phyloP scores from a whole-genome alignment of 2,888 invertebrate species.

The Cremastinae sp. region DNA sequence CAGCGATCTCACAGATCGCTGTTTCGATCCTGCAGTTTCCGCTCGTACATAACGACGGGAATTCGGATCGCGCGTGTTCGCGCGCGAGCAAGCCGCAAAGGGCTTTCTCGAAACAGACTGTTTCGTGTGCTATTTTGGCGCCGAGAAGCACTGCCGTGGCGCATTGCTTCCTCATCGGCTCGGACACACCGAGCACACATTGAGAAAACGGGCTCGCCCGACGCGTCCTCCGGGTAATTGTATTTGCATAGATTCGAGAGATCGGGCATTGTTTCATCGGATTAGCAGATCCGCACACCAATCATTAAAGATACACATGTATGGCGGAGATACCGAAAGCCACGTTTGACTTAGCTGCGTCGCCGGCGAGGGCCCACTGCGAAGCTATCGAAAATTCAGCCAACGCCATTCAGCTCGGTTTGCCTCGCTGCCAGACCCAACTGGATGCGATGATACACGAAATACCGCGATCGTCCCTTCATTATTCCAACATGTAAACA shows the following conservation, averaged over 20 bases:
- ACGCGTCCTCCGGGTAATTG: slow-evolving; percentile 71
- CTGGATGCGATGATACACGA: too few species aligned
- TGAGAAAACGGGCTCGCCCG: slow-evolving; percentile 25
- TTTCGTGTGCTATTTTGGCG: slow-evolving; percentile 1
- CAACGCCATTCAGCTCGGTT: too few species aligned
- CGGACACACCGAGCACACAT: slow-evolving; percentile 31
- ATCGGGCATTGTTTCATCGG: slow-evolving; percentile 72
- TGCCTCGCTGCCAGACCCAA: too few species aligned
- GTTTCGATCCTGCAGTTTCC: slow-evolving; percentile 33
- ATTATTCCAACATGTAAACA: too few species aligned
- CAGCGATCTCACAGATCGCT: slow-evolving; percentile 59
- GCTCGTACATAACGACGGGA: slow-evolving; percentile 28
- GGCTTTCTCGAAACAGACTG: slow-evolving; percentile 36
- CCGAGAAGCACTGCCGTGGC: slow-evolving; percentile 8
- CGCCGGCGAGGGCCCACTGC: slow-evolving; percentile 19
- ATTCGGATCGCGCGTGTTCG: too few species aligned
- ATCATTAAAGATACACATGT: slow-evolving; percentile 73
- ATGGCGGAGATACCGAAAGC: slow-evolving; percentile 54
- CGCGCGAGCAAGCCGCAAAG: slow-evolving; percentile 27
- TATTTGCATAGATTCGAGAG: slow-evolving; percentile 77
- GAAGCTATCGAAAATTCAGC: too few species aligned
- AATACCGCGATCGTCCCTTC: too few species aligned
- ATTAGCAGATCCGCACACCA: slow-evolving; percentile 69
- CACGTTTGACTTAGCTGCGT: slow-evolving; percentile 38
- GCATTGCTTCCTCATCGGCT: slow-evolving; percentile 19